Evolutionary conservation across 2,113 vertebrate species (phyloP), one percentile per base, ranked within the genome.

Genomic region (Pterocles burchelli): DNA sequence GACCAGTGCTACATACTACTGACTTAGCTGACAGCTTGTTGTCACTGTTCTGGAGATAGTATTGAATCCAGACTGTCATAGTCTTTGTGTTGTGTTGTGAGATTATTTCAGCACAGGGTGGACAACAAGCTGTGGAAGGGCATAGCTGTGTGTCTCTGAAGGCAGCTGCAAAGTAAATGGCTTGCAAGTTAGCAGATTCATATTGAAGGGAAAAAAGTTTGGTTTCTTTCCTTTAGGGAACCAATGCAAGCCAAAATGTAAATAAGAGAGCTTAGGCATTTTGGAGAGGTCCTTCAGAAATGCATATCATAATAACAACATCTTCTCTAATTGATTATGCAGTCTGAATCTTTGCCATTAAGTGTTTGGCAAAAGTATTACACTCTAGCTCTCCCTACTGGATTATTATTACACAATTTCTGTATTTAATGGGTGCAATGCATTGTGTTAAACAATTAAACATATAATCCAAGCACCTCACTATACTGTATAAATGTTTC

Each of bases 301-400:
- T 43, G 51, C 36, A 19, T 62, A 51, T 81, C 41, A 33, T 68
- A 89, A 67, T 31, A 93, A 63, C 73, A 92, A 29, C 63, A 21
- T 59, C 90, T 92, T 92, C 38, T 84, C 33, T 88, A 85, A 97
- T 88, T 93, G 91, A 96, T 96, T 95, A 91, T 94, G 79, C 67
- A 93, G 71, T 28, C 66, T 93, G 78, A 91, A 82, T 94, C 78
- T 72, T 87, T 90, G 87, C 66, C 49, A 80, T 96, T 94, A 95
- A 93, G 61, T n/a, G 46, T 49, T 76, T 94, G 68, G 45, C 68
- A 76, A 72, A 97, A 97, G 36, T 78, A 75, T 96, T 97, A 75
- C 13, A 0, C 97, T 93, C 95, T 95, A 95, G 96, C 96, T 96
- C 97, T 96, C 96, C 93, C 97, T 97, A 78, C 97, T 97, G 97